Conservation (phyloP, 1,140 invertebrate genomes). For the Wasmannia auropunctata region DNA sequence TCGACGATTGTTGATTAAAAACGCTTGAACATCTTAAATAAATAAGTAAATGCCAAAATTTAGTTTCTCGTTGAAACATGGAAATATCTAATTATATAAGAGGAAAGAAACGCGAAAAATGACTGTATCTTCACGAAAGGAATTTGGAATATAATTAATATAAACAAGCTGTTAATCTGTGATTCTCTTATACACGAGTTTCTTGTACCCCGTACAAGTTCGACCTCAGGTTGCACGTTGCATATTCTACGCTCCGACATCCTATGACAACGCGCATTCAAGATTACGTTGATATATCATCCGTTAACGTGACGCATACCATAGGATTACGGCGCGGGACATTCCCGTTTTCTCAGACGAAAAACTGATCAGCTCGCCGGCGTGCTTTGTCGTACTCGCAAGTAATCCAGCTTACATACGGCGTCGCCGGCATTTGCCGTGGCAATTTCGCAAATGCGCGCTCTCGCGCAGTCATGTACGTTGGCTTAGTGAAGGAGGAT, state of each 20-base stretch:
- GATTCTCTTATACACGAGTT: not conserved
- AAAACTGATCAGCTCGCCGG: conserved; percentile 50
- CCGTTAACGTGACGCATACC: conserved; percentile 31
- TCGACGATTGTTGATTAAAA: no score
- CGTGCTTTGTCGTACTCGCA: conserved; percentile 11
- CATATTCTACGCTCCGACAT: not conserved
- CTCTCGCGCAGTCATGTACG: conserved; percentile 35
- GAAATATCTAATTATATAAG: no score
- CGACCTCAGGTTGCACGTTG: not conserved
- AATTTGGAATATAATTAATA: not conserved
- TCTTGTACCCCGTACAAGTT: not conserved
- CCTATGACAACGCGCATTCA: not conserved
- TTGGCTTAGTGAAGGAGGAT: conserved; percentile 5
- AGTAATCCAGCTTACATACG: conserved; percentile 57
- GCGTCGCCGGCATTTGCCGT: conserved; percentile 35
- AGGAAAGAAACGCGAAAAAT: no score
- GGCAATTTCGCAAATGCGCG: conserved; percentile 57
- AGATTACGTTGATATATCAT: conserved; percentile 30
- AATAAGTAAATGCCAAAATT: no score
- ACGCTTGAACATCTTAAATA: not conserved
- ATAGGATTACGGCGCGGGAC: conserved; percentile 22
- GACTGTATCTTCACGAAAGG: no score
- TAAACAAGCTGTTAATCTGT: not conserved
- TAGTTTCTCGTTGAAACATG: no score
- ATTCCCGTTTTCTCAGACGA: conserved; percentile 32